Conservation (phyloP, 2,888 invertebrate genomes). For the Minunthozetes semirufus region DNA sequence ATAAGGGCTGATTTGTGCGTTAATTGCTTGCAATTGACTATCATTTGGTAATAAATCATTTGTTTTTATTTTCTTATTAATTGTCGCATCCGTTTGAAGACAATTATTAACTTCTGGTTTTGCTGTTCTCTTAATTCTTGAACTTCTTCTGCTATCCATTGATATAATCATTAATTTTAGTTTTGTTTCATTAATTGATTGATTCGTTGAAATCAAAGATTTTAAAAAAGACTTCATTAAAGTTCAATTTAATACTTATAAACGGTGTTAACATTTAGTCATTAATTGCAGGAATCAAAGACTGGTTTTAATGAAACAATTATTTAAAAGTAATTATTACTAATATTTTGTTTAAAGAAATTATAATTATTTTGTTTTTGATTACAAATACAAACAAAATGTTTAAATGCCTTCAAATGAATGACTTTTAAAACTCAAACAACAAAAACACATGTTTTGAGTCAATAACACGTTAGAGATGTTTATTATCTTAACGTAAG, state of each 20-base stretch:
- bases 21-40: neutral
- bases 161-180: neutral
- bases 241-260: no score
- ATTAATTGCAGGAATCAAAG: no score
- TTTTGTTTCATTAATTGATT: neutral
- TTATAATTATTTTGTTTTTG: no score
- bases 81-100: neutral
- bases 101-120: neutral
- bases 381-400: neutral
- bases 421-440: neutral
- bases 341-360: no score
- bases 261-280: no score
- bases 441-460: constrained; percentile 3
- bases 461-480: neutral
- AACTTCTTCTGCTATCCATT: neutral
- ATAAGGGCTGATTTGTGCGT: neutral
- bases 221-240: no score
- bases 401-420: neutral
- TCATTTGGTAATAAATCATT: neutral
- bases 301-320: no score
- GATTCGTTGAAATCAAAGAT: neutral
- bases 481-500: neutral
- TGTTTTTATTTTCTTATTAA: neutral
- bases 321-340: no score
- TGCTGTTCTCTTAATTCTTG: neutral